phyloP scores from a whole-genome alignment of 2,797 vertebrate species.

The Gymnoscopelus braueri region DNA sequence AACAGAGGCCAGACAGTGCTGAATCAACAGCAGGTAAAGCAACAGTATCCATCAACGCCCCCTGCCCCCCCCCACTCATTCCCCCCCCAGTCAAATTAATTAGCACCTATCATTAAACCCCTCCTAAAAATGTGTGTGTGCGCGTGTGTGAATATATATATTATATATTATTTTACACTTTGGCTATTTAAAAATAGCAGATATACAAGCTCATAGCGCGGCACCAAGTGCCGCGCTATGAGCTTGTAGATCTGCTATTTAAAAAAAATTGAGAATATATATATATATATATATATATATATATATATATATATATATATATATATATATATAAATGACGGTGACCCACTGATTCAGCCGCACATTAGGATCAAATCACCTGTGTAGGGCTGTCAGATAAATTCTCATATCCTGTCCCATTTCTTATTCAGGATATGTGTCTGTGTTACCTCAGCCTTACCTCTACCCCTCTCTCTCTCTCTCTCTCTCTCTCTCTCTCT shows the following conservation, averaged over 20 bases:
- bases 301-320: no score
- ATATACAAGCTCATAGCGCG: no score
- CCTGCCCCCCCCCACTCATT: constrained; percentile 62
- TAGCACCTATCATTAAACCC: constrained; percentile 76
- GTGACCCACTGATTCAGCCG: constrained; percentile 70
- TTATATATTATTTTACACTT: no score
- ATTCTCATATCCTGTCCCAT: constrained; percentile 77
- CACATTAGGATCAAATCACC: constrained; percentile 75
- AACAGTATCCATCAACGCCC: constrained; percentile 50
- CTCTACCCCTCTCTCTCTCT: constrained; percentile 41
- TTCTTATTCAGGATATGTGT: constrained; percentile 79
- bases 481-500: no score
- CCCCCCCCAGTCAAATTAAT: constrained; percentile 77
- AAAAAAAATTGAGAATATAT: no score
- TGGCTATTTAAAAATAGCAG: no score
- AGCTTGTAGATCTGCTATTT: no score
- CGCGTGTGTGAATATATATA: no score
- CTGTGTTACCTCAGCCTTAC: constrained; percentile 70
- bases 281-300: no score
- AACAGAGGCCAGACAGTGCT: constrained; percentile 41
- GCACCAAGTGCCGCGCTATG: no score
- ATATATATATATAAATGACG: constrained; percentile 26
- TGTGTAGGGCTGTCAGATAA: constrained; percentile 79
- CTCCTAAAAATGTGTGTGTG: constrained; percentile 39
- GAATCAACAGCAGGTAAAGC: constrained; percentile 32